Conservation (phyloP, 2,113 vertebrate species). For the Scopus umbretta region DNA sequence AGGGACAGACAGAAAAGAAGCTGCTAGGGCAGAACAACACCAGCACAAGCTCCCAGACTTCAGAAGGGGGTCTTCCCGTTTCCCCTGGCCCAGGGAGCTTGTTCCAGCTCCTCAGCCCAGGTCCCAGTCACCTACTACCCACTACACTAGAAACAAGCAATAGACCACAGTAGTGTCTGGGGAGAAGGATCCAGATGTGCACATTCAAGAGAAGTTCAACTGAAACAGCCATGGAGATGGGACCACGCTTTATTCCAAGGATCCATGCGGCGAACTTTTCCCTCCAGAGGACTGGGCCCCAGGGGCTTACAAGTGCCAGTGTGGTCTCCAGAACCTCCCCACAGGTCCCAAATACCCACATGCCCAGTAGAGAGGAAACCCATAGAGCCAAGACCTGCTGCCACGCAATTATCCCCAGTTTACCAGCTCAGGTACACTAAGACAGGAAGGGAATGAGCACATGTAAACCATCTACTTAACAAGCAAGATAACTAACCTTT, state of each 20-base stretch:
- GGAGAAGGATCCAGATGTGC: background rate
- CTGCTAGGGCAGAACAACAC: background rate
- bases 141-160: background rate
- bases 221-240: background rate
- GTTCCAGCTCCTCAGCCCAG: background rate
- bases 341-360: background rate
- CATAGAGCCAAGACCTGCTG: background rate
- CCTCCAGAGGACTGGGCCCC: background rate
- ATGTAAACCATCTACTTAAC: background rate
- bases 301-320: background rate
- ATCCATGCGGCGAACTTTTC: background rate
- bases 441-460: background rate
- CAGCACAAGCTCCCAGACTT: background rate
- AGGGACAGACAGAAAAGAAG: background rate
- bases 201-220: background rate
- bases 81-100: background rate
- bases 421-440: background rate
- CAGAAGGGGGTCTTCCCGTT: background rate
- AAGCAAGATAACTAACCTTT: conserved; percentile 30
- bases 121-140: background rate
- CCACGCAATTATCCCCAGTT: background rate
- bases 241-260: background rate
- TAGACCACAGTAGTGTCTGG: background rate
- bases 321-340: background rate
- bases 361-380: background rate